phyloP scores from a whole-genome alignment of 2,888 invertebrate species.

The Lutraria lutraria region DNA sequence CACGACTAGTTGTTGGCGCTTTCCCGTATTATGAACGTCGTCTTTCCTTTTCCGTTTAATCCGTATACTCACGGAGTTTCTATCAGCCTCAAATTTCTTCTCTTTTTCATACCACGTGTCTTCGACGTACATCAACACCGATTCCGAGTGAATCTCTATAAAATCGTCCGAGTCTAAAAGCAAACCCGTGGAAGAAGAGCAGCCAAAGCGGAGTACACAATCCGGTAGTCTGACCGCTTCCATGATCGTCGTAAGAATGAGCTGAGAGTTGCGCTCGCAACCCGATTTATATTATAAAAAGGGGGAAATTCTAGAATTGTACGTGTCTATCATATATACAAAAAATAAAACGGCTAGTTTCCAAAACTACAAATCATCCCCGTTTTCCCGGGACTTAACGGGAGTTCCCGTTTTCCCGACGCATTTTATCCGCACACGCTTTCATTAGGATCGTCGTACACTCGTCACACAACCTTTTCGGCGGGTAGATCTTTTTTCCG shows the following conservation, averaged over 20 bases:
- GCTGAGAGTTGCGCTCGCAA: not conserved
- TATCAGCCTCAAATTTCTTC: not conserved
- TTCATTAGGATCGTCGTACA: not conserved
- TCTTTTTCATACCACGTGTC: not conserved
- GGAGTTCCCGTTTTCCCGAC: not conserved
- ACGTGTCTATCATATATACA: too few relatives aligned
- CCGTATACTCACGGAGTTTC: not conserved
- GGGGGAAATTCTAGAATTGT: not conserved
- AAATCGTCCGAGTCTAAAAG: not conserved
- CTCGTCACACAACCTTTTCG: not conserved
- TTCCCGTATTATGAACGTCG: not conserved
- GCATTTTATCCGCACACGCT: conserved; percentile 1
- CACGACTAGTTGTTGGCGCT: not conserved
- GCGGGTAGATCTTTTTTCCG: not conserved
- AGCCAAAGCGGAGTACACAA: not conserved
- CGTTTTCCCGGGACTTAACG: too few relatives aligned
- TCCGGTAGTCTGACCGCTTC: conserved; percentile 1
- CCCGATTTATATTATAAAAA: not conserved
- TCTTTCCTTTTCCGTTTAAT: not conserved
- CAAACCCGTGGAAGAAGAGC: not conserved
- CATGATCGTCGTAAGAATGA: not conserved
- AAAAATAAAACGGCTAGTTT: too few relatives aligned
- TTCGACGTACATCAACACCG: not conserved
- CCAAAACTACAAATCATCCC: too few relatives aligned
- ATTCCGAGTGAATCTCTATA: not conserved